phyloP scores from a whole-genome alignment of 2,888 invertebrate species.

The Tanytarsus gracilentus region DNA sequence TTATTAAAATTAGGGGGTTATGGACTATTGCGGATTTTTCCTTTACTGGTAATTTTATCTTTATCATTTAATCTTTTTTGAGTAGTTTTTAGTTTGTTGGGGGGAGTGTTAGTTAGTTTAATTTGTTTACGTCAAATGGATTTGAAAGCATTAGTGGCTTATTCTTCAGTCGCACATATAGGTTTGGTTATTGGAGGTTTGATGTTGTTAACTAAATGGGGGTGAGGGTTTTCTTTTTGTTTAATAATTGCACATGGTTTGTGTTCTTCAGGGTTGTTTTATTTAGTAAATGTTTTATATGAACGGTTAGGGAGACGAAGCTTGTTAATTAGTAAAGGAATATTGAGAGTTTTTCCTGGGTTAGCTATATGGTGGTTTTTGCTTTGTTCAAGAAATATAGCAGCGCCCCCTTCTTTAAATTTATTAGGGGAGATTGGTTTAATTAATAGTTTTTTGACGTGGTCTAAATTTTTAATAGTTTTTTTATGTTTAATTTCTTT shows the following conservation, averaged over 20 bases:
- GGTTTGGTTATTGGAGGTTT: conserved; percentile 51
- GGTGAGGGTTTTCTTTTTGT: conserved; percentile 46
- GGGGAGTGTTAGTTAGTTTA: conserved; percentile 52
- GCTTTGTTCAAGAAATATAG: conserved; percentile 54
- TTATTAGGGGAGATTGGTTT: conserved; percentile 57
- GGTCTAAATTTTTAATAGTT: conserved; percentile 46
- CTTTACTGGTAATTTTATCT: conserved; percentile 44
- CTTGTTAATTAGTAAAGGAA: conserved; percentile 53
- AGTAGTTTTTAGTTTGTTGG: conserved; percentile 49
- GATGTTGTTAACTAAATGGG: conserved; percentile 49
- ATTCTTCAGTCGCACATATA: conserved; percentile 65
- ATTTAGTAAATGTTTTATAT: conserved; percentile 56
- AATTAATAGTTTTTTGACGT: conserved; percentile 51
- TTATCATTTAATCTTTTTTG: conserved; percentile 48
- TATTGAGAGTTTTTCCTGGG: conserved; percentile 51
- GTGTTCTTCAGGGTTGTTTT: conserved; percentile 58
- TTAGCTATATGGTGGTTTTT: conserved; percentile 58
- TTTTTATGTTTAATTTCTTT: conserved; percentile 51
- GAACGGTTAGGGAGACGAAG: conserved; percentile 53
- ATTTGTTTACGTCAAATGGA: conserved; percentile 60
- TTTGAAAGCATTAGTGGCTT: conserved; percentile 64
- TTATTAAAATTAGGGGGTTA: conserved; percentile 65
- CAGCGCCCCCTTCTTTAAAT: conserved; percentile 58
- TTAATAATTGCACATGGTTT: conserved; percentile 58
- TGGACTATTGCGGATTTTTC: conserved; percentile 52